phyloP scores from a whole-genome alignment of 37 sponge, comb jelly and placozoan genomes.

The Cliona cf. orientalis region DNA sequence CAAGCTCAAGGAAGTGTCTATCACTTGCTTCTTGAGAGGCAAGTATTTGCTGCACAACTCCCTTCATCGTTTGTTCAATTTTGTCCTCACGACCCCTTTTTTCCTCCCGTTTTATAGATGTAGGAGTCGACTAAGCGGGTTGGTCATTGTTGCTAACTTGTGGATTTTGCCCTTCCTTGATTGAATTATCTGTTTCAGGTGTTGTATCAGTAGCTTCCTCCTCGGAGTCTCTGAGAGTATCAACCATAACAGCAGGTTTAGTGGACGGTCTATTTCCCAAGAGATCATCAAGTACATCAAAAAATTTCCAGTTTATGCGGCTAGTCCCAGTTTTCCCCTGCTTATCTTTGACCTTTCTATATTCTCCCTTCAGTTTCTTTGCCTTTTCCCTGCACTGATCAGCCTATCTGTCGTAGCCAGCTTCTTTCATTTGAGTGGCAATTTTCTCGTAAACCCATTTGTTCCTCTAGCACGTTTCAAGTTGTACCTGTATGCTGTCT shows the following conservation, averaged over 20 bases:
- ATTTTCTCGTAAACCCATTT: not conserved
- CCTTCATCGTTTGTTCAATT: no score
- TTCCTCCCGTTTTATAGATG: no score
- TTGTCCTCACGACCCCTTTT: no score
- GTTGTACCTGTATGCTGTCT: not conserved
- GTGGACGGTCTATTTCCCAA: not conserved
- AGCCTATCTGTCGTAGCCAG: not conserved
- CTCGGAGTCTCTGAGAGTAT: no score
- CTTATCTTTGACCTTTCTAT: not conserved
- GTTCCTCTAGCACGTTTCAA: not conserved
- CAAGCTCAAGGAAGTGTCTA: no score
- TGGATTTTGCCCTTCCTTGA: no score
- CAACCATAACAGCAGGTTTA: not conserved
- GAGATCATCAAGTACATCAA: not conserved
- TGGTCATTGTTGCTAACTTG: no score
- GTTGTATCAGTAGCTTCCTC: no score
- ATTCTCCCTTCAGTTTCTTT: not conserved
- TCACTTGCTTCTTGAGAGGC: no score
- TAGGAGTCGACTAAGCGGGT: no score
- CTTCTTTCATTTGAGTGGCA: not conserved
- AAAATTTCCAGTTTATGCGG: not conserved
- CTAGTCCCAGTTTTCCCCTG: not conserved
- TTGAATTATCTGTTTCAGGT: no score
- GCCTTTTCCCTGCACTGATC: not conserved
- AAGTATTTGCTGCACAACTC: no score